Evolutionary conservation across 2,797 vertebrate genomes (phyloP).

Genomic region (Poecilia wingei): DNA sequence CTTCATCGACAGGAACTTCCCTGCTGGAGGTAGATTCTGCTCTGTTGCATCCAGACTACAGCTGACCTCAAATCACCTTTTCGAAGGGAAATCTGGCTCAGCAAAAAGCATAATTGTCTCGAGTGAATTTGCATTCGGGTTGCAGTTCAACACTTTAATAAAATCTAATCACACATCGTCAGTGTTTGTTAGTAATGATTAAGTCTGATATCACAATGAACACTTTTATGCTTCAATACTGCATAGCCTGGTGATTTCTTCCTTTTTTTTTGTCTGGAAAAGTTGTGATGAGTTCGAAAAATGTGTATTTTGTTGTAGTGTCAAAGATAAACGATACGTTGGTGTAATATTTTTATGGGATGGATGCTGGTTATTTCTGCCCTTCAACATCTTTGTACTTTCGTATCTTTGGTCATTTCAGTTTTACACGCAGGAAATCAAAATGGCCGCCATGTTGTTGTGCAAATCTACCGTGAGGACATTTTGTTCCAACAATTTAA

Average conservation of each 20-base stretch:
- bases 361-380: not conserved
- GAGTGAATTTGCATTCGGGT: not conserved
- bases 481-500: not conserved
- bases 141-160: not conserved
- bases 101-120: not conserved
- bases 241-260: not conserved
- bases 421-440: not conserved
- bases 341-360: not conserved
- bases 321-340: not conserved
- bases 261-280: not conserved
- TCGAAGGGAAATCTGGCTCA: not conserved
- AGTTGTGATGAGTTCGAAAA: not conserved
- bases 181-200: not conserved
- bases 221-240: not conserved
- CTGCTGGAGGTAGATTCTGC: not conserved
- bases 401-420: not conserved
- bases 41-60: not conserved
- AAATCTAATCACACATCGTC: not conserved
- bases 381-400: not conserved
- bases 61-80: not conserved
- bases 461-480: not conserved
- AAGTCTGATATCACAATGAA: not conserved
- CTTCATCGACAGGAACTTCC: not conserved
- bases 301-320: not conserved
- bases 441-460: not conserved